phyloP scores from a whole-genome alignment of 2,797 vertebrate genomes.

The Brachymystax lenok region DNA sequence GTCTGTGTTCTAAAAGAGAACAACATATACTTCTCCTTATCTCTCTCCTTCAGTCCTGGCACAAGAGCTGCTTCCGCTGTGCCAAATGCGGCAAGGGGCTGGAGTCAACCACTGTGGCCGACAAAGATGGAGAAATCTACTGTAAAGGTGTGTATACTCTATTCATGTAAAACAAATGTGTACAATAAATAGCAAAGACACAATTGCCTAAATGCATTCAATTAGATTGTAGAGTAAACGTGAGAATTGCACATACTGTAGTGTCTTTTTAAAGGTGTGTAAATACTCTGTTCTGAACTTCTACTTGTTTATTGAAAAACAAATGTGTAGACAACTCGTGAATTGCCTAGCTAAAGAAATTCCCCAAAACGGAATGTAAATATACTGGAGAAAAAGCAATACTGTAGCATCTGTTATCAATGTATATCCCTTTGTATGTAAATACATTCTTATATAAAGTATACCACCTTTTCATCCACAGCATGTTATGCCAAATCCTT shows the following conservation, averaged over 20 bases:
- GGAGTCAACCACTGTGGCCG: constrained; percentile 96
- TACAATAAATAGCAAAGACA: no score
- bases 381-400: background rate
- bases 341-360: no score
- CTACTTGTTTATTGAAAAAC: background rate
- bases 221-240: no score
- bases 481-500: constrained; percentile 96
- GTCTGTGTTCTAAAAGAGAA: background rate
- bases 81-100: constrained; percentile 96
- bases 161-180: background rate
- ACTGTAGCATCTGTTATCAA: background rate
- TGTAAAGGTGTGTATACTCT: constrained; percentile 75
- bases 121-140: constrained; percentile 95
- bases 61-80: constrained; percentile 94
- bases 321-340: no score
- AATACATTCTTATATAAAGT: background rate
- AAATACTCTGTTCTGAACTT: background rate
- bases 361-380: background rate
- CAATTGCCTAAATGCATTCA: no score
- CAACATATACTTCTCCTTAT: background rate
- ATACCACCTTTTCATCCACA: constrained; percentile 56
- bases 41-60: constrained; percentile 84
- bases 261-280: no score
- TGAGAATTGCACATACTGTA: no score
- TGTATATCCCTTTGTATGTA: background rate